These are phyloP conservation scores for Drosophila nr. perissopoda DNA, from an alignment of 2,888 invertebrate genomes.

Conservation along the genomic window DNA sequence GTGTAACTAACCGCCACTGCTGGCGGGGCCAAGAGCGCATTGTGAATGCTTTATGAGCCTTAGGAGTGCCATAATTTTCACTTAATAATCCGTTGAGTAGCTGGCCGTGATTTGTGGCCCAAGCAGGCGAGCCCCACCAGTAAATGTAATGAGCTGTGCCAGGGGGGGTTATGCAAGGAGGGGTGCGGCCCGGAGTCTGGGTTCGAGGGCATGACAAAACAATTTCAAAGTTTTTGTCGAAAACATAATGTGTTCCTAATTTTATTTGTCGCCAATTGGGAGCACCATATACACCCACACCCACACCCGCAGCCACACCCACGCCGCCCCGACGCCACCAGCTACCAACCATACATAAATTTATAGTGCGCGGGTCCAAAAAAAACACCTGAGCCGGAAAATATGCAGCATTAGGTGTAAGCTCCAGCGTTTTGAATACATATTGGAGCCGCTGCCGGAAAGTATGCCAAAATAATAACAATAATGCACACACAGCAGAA, in stretches of 20 bases:
- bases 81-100: conserved; percentile 81
- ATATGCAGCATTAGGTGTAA: conserved; percentile 63
- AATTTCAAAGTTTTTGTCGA: conserved; percentile 79
- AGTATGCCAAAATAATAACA: conserved; percentile 73
- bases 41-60: conserved; percentile 81
- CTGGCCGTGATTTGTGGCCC: conserved; percentile 75
- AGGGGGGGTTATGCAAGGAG: conserved; percentile 7
- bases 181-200: not conserved
- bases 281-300: conserved; percentile 28
- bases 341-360: conserved; percentile 41
- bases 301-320: not conserved
- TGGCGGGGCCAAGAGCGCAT: conserved; percentile 64
- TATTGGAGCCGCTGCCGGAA: conserved; percentile 50
- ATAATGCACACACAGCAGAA: conserved; percentile 54
- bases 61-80: conserved; percentile 81
- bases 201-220: conserved; percentile 50
- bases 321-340: not conserved
- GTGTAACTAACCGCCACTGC: conserved; percentile 71
- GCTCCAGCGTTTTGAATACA: conserved; percentile 55
- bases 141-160: conserved; percentile 65
- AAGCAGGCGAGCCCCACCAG: conserved; percentile 14
- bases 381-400: conserved; percentile 68
- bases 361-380: conserved; percentile 61
- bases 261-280: conserved; percentile 82
- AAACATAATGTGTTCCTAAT: conserved; percentile 82